These are phyloP conservation scores for Saimiri boliviensis DNA, from an alignment of 2,113 vertebrate genomes.

Conservation along the genomic window DNA sequence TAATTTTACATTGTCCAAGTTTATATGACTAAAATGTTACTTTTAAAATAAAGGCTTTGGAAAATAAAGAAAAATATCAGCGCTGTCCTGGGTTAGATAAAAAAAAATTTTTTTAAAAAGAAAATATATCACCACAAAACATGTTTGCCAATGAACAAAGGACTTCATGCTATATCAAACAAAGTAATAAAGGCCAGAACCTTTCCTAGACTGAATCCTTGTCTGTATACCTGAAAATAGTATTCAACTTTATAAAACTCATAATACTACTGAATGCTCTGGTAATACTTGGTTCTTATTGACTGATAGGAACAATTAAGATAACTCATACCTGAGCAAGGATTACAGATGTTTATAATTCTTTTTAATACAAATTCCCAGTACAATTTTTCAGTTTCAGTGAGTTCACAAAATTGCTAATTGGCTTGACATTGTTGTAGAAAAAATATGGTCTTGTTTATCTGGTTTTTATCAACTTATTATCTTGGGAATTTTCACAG, in stretches of 20 bases:
- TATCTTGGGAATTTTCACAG: neutral
- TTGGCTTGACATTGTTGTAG: neutral
- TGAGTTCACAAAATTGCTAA: neutral
- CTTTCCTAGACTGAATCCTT: neutral
- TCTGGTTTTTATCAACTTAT: conserved; percentile 10
- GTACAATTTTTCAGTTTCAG: neutral
- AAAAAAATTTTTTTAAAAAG: too few relatives aligned
- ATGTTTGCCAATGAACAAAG: neutral
- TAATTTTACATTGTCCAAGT: neutral
- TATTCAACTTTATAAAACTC: neutral
- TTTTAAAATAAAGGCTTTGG: neutral
- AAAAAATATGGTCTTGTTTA: neutral
- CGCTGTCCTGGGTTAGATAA: too few relatives aligned
- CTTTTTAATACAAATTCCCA: neutral
- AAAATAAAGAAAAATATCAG: neutral
- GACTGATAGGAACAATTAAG: neutral
- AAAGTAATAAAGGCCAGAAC: neutral
- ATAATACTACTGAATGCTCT: neutral
- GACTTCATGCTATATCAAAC: neutral
- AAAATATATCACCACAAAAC: neutral
- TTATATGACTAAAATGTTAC: neutral
- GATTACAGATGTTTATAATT: neutral
- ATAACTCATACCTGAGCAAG: neutral
- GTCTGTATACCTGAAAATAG: neutral
- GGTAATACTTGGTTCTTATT: neutral